Percentiles rank a stretch among this genome's conserved stretches.
phyloP scores from a whole-genome alignment of 2,113 vertebrate genomes.

The Bujurquina vittata region DNA sequence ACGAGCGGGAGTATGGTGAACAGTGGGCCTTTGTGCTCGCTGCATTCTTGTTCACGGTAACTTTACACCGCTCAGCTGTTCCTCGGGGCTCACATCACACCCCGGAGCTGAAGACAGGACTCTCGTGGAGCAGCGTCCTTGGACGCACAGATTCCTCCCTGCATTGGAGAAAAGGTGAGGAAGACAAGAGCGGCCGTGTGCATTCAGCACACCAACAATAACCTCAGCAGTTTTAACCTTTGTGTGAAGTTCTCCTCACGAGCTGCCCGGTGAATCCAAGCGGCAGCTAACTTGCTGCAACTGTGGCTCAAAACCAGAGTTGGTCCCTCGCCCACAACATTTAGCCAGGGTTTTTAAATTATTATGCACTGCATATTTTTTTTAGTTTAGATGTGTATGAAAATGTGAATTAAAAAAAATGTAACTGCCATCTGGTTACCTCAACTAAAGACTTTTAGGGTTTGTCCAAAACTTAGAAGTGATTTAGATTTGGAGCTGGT shows the following conservation, averaged over 20 bases:
- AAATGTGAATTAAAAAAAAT: no score
- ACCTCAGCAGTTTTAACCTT: background rate
- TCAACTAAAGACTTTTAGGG: background rate
- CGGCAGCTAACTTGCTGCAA: background rate
- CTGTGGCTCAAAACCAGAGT: no score
- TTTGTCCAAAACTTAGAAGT: no score
- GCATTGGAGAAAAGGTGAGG: slow-evolving; percentile 14
- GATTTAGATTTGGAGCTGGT: no score
- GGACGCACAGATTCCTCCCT: slow-evolving; percentile 41
- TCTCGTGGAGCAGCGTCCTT: slow-evolving; percentile 18
- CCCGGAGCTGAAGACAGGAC: slow-evolving; percentile 29
- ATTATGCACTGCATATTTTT: no score
- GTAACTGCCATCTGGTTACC: background rate
- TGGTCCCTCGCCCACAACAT: no score
- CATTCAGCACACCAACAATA: background rate
- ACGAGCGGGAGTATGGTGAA: slow-evolving; percentile 28
- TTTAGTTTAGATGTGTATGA: no score
- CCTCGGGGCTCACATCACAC: slow-evolving; percentile 33
- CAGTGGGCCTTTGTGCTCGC: slow-evolving; percentile 65
- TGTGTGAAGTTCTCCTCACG: background rate
- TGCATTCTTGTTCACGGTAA: slow-evolving; percentile 68
- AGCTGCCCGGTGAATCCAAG: background rate
- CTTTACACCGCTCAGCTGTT: slow-evolving; percentile 77
- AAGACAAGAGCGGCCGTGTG: background rate
- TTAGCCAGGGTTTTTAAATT: no score